A percentile compares a stretch with the other conserved stretches of the same genome.
Evolutionary conservation across 1,140 invertebrate genomes (phyloP).

Genomic region (Musca domestica): DNA sequence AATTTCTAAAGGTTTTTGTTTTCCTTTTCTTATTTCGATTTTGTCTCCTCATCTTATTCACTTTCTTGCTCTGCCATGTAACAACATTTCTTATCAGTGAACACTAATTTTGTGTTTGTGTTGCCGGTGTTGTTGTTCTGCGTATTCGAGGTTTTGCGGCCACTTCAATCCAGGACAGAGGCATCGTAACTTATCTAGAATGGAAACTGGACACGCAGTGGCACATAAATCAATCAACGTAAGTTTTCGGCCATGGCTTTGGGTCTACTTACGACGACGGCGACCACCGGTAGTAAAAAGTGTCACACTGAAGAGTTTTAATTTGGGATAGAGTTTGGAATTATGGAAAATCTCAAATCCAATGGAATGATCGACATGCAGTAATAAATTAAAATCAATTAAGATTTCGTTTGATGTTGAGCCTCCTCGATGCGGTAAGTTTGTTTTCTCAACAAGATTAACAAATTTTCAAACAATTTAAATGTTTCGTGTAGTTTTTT

Average conservation of each 20-base stretch:
- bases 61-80: not conserved
- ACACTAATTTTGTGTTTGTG: slow-evolving; percentile 18
- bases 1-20: not conserved
- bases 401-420: slow-evolving; percentile 17
- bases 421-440: not conserved
- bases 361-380: not conserved
- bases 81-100: slow-evolving; percentile 13
- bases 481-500: too few species aligned
- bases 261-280: too few species aligned
- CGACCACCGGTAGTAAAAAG: not conserved
- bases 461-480: slow-evolving; percentile 4
- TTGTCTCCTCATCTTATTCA: not conserved
- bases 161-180: not conserved
- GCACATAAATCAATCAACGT: slow-evolving; percentile 18
- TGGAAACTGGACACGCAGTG: slow-evolving; percentile 1
- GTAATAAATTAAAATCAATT: slow-evolving; percentile 20
- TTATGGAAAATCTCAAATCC: not conserved
- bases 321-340: not conserved
- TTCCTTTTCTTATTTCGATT: not conserved
- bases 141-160: not conserved
- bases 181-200: slow-evolving; percentile 1
- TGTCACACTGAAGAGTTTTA: slow-evolving; percentile 16
- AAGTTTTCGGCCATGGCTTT: not conserved
- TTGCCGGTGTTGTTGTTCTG: not conserved
- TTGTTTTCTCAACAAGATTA: not conserved